Percentiles rank a stretch among this genome's conserved stretches.
These are phyloP conservation scores for Porites divaricata DNA, from an alignment of 92 coral and sea anemone species.

Conservation along the genomic window DNA sequence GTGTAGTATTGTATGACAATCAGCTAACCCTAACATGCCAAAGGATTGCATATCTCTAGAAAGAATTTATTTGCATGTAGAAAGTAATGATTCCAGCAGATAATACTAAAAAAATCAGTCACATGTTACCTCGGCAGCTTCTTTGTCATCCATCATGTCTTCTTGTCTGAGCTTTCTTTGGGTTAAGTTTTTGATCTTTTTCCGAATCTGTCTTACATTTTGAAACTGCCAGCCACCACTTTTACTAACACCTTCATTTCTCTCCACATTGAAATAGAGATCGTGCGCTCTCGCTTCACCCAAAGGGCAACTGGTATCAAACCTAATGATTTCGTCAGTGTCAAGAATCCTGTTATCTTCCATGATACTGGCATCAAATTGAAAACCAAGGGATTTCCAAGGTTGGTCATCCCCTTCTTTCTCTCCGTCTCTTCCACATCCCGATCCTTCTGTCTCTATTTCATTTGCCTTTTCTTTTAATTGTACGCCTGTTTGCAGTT, in stretches of 20 bases:
- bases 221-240: slow-evolving; percentile 58
- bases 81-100: too few relatives aligned
- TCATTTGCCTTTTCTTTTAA: too few relatives aligned
- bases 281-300: slow-evolving; percentile 18
- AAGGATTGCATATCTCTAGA: too few relatives aligned
- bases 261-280: neutral
- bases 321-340: slow-evolving; percentile 30
- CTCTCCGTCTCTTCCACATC: neutral
- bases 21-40: too few relatives aligned
- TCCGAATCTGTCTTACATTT: slow-evolving; percentile 21
- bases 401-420: slow-evolving; percentile 17
- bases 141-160: slow-evolving; percentile 57
- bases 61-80: too few relatives aligned
- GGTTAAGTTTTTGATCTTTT: slow-evolving; percentile 36
- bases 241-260: neutral
- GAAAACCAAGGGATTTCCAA: neutral
- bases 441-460: neutral
- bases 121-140: slow-evolving; percentile 20
- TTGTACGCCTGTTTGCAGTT: too few relatives aligned
- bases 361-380: slow-evolving; percentile 55
- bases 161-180: slow-evolving; percentile 42
- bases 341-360: slow-evolving; percentile 59
- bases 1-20: neutral
- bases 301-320: neutral
- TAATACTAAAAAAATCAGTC: too few relatives aligned